phyloP scores from a whole-genome alignment of 2,888 invertebrate genomes.

The Pseudococcus viburni region DNA sequence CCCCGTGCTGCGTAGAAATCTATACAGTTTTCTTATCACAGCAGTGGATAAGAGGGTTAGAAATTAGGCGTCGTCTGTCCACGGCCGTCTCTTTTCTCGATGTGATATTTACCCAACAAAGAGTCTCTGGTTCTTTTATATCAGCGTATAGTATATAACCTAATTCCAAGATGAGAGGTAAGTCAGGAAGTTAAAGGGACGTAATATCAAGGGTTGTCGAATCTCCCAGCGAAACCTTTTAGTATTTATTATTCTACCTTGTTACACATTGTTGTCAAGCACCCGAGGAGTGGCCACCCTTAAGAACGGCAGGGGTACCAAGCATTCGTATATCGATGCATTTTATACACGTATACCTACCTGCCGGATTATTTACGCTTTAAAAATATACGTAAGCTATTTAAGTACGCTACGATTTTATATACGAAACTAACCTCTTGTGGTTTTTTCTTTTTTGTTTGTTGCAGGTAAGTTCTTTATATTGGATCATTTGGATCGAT shows the following conservation, averaged over 20 bases:
- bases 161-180: conserved; percentile 35
- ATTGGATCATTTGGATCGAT: not conserved
- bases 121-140: not conserved
- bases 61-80: conserved; percentile 62
- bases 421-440: not conserved
- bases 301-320: conserved; percentile 10
- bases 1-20: too few species aligned
- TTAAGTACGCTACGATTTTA: not conserved
- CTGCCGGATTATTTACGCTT: not conserved
- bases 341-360: not conserved
- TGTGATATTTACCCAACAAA: conserved; percentile 59
- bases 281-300: conserved; percentile 60
- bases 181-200: conserved; percentile 59
- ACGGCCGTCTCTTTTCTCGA: not conserved
- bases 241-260: conserved; percentile 60
- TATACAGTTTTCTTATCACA: not conserved
- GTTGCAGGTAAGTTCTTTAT: conserved; percentile 13
- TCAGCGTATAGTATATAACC: not conserved
- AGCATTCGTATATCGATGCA: not conserved
- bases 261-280: conserved; percentile 61
- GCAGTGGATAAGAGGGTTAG: conserved; percentile 9
- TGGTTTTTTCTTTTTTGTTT: not conserved
- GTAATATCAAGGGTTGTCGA: conserved; percentile 54
- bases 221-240: conserved; percentile 60
- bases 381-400: not conserved